Evolutionary conservation across 2,888 invertebrate species (phyloP), one percentile per base, ranked within the genome.

Genomic region (Drosophila pseudotakahashii): DNA sequence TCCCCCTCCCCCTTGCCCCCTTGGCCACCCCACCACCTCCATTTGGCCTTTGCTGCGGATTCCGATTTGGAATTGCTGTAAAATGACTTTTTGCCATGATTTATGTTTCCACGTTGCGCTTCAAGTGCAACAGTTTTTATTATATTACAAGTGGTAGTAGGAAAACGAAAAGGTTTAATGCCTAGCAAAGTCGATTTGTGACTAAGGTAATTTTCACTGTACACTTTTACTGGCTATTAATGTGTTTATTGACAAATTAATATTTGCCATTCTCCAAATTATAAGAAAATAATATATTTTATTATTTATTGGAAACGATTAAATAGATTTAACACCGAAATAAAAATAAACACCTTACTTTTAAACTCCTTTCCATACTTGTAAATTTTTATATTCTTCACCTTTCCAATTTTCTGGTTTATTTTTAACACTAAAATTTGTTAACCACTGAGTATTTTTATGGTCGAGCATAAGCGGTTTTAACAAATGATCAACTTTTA

Each of bases 81-180:
- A 57, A 72, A 79, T 75, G 68, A 61, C 74, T 76, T 79, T 72
- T 74, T 70, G 54, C 75, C 72, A 81, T 82, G 88, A 83, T 83
- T 83, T 83, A 83, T 83, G 82, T 67, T 73, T 64, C 53, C 42
- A 59, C 66, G 75, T 86, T 75, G 72, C 63, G 69, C 52, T 67
- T 70, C 75, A 80, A 82, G 82, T 84, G 77, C 87, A 83, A 50
- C 37, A 60, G 57, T 53, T 62, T 53, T 55, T 54, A 58, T 57
- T 63, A 16, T 39, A 34, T 34, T 39, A 44, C 32, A 32, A 32
- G 13, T 13, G 44, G 32, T 44, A 44, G 42, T n/a, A 5, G 19
- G 6, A 14, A 16, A 34, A 23, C 11, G 14, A 16, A 7, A 7
- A 11, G 50, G 64, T 51, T 16, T 47, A 9, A 16, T 9, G 23